Conservation (phyloP, 1,140 invertebrate species). For the Harpegnathos saltator region DNA sequence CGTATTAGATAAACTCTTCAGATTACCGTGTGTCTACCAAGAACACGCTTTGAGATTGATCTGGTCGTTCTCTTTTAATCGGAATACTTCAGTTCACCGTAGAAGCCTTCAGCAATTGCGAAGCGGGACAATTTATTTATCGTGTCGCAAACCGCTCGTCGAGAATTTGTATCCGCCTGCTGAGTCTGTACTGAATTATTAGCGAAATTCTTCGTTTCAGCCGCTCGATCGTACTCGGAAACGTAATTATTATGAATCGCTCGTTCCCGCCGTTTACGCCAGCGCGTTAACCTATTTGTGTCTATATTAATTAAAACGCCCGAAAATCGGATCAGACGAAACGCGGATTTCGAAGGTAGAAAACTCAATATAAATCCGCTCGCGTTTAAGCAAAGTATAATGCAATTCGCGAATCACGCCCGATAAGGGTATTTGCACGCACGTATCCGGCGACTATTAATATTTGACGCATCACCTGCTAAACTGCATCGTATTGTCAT, state of each 20-base stretch:
- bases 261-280: neutral
- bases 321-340: constrained; percentile 30
- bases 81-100: neutral
- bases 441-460: constrained; percentile 26
- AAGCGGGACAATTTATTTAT: neutral
- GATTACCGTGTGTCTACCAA: neutral
- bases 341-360: constrained; percentile 18
- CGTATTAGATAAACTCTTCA: too few relatives aligned
- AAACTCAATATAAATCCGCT: constrained; percentile 50
- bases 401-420: constrained; percentile 2
- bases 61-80: neutral
- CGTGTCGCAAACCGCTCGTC: neutral
- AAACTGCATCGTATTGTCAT: constrained; percentile 39
- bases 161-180: too few relatives aligned
- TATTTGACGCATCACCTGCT: constrained; percentile 32
- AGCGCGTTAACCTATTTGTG: constrained; percentile 43
- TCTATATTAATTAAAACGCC: constrained; percentile 44
- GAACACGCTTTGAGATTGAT: neutral
- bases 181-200: constrained; percentile 3
- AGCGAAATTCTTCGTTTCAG: constrained; percentile 7
- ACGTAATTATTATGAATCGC: constrained; percentile 16
- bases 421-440: constrained; percentile 22
- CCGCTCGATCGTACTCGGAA: neutral
- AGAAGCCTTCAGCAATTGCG: neutral
- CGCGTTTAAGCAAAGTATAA: constrained; percentile 6